phyloP scores from a whole-genome alignment of 2,113 vertebrate genomes.

The Nesogale talazaci region DNA sequence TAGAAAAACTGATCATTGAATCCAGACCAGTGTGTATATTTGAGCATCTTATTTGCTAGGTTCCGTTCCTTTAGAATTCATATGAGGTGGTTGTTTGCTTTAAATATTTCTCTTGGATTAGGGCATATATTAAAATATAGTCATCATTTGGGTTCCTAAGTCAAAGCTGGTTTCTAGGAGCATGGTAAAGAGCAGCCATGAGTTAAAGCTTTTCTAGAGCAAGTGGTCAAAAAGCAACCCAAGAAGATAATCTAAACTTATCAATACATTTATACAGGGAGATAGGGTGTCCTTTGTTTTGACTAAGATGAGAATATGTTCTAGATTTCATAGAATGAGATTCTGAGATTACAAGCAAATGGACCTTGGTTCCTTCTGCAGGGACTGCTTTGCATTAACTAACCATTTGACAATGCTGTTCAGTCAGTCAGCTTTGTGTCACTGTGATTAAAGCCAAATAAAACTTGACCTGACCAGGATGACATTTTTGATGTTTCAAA shows the following conservation, averaged over 20 bases:
- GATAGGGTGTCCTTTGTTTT: neutral
- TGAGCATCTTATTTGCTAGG: neutral
- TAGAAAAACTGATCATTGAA: neutral
- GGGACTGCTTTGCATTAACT: neutral
- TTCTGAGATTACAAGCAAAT: neutral
- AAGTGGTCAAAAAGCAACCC: neutral
- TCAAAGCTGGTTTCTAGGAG: neutral
- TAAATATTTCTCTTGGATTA: neutral
- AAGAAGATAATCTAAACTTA: neutral
- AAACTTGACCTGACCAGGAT: constrained; percentile 9
- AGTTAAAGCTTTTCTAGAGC: neutral
- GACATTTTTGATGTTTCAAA: constrained; percentile 54
- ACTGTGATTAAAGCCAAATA: neutral
- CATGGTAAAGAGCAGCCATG: neutral
- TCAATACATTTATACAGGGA: neutral
- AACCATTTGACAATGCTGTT: neutral
- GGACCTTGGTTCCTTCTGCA: neutral
- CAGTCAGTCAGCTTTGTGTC: neutral
- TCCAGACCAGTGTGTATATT: neutral
- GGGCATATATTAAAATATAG: neutral
- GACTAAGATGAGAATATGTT: neutral
- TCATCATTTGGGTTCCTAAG: neutral
- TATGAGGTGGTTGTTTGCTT: neutral
- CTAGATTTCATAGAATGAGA: neutral
- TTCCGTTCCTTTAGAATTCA: neutral